Base-by-base conservation (phyloP, 2,113 vertebrate genomes). In the Nycticryphes semicollaris region DNA sequence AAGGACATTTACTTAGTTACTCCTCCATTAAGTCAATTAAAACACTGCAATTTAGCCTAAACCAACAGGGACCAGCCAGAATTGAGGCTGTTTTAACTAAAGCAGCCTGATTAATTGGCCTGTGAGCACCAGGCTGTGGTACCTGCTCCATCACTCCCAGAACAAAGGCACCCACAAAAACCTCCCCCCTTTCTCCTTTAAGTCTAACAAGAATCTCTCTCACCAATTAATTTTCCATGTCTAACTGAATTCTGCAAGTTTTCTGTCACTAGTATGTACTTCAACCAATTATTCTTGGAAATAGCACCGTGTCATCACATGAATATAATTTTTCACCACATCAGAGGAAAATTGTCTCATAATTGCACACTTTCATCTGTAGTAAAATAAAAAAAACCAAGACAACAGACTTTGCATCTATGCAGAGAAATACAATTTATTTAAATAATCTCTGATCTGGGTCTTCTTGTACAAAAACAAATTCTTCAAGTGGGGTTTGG, bases 381-480 rank as follows among this genome's bases (percentile, higher is more conserved):
- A 69, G n/a, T 30, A 63, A 63, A 87, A 87, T 47, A 92, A 75
- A 63, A 21, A 21, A 28, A 24, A 6, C 23, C 15, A 33, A 11
- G 3, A 3, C 23, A 83, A 50, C 43, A 94, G 57, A 63, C 74
- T 96, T 96, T 76, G 78, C 93, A 86, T 86, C 35, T 60, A 54
- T 27, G 69, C 31, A 41, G 86, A 96, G 89, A 96, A 79, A 94
- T 39, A 87, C 6, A 10, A 23, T 97, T 96, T 98, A 99, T 94
- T 98, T 98, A 97, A 99, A 98, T 54, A 98, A 94, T 77, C 92
- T 93, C 93, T 98, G 98, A 96, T 99, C 98, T 35, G 99, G 99
- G 67, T 99, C 99, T 94, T 98, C 98, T 96, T 99, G 98, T 64
- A 98, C 90, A 95, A 98, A 84, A 89, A 98, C 33, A 94, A 98